Base-by-base conservation (phyloP, 2,797 vertebrate genomes). In the Cossypha niveicapilla region DNA sequence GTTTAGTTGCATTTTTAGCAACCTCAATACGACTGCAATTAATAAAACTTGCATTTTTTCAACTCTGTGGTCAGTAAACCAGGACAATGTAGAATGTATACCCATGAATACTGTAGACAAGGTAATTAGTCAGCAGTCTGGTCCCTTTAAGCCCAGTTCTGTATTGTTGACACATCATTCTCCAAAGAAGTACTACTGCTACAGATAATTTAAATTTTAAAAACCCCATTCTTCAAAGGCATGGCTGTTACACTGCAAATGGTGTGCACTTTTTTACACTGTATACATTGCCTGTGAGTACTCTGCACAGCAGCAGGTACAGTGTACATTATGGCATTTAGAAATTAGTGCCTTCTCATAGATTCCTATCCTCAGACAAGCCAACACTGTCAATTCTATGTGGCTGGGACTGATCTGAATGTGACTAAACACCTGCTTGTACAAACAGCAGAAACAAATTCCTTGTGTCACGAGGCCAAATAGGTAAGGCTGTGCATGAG, bases 201-300 rank as follows among this genome's bases (percentile, higher is more conserved):
- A 91, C 34, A 58, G 56, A 32, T 82, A 86, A 94, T 84, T 93
- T 90, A 71, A 96, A 86, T 90, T 90, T 27, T 4, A 25, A 80
- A 88, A 73, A 45, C 5, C 1, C 24, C n/a, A 4, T 67, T 86
- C 37, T 86, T 88, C 44, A 94, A 71, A 86, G 56, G 19, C 18
- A 45, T 65, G 42, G n/a, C 54, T 60, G 24, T 79, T 79, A 27
- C 7, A 44, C 10, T 37, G 37, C 6, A 11, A 92, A 77, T 4
- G 5, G 45, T 42, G 15, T 3, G 30, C 47, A 60, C 30, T 77
- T 75, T 82, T 75, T 45, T 88, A 27, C 53, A 30, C 30, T 37
- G 21, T n/a, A 23, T 15, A 13, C 25, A 1, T 32, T 54, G 16
- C 48, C 48, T 83, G 50, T 50, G 73, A 47, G 14, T 30, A 42